Evolutionary conservation across 2,888 invertebrate species (phyloP).

Genomic region (Plemyria rubiginata): DNA sequence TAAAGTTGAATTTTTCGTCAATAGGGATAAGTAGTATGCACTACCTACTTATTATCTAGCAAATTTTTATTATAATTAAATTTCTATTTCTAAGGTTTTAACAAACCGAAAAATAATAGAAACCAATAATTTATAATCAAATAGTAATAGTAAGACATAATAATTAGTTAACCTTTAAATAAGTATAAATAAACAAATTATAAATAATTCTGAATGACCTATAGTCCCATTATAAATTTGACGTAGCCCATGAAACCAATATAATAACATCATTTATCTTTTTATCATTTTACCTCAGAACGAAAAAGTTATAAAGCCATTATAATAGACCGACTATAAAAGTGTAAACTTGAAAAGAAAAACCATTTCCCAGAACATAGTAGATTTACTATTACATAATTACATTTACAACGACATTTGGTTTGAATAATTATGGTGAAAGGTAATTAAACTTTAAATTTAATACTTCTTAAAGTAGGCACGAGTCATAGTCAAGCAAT

Average conservation of each 20-base stretch:
- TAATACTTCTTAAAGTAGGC: constrained; percentile 53
- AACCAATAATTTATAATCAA: no score
- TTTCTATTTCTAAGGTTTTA: no score
- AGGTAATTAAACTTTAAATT: constrained; percentile 61
- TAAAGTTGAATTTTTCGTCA: background rate
- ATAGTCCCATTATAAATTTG: no score
- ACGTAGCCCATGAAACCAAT: no score
- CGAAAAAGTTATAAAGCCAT: background rate
- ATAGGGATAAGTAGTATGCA: no score
- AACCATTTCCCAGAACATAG: constrained; percentile 23
- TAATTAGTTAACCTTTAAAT: no score
- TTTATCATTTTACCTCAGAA: background rate
- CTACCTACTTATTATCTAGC: no score
- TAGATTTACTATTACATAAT: constrained; percentile 33
- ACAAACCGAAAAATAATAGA: no score
- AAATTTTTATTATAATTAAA: no score
- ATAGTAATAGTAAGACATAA: no score
- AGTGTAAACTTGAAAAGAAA: constrained; percentile 9
- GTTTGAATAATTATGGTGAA: constrained; percentile 51
- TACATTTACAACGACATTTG: constrained; percentile 39
- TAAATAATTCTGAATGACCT: no score
- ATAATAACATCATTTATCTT: background rate
- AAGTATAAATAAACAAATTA: no score
- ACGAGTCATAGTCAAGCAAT: constrained; percentile 65
- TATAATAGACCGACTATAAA: background rate